Base-by-base conservation (phyloP, 1,140 invertebrate genomes). In the Trialeurodes vaporariorum region DNA sequence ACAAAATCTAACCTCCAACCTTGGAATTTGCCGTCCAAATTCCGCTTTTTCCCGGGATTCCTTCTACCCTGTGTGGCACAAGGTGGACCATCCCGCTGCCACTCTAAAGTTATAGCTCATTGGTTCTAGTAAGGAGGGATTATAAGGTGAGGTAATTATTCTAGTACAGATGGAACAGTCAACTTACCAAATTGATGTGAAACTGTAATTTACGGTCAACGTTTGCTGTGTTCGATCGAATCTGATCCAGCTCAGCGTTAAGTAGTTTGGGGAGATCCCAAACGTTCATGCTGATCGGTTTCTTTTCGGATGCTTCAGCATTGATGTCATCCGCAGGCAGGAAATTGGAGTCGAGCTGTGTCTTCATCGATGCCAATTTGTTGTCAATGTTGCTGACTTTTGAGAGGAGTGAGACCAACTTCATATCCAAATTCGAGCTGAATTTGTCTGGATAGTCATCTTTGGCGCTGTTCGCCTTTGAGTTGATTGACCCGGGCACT, bases 121-220 rank as follows among this genome's bases (percentile, higher is more conserved):
- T n/a, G n/a, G n/a, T n/a, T n/a, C n/a, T n/a, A n/a, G n/a, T n/a
- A n/a, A n/a, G n/a, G n/a, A n/a, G n/a, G n/a, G n/a, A n/a, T n/a
- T n/a, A n/a, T n/a, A n/a, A n/a, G n/a, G n/a, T n/a, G n/a, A n/a
- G n/a, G n/a, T n/a, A n/a, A n/a, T n/a, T n/a, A n/a, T n/a, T n/a
- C n/a, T n/a, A n/a, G n/a, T n/a, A n/a, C n/a, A n/a, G n/a, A n/a
- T n/a, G n/a, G n/a, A n/a, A n/a, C n/a, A n/a, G n/a, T n/a, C n/a
- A n/a, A n/a, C n/a, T n/a, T n/a, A 91, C 88, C 26, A 90, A 80
- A 73, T 90, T 90, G 64, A 92, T 91, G 72, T 92, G 89, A 73
- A 90, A 92, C 71, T 92, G 89, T 61, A 92, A 76, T 75, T 92
- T 91, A 60, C 88, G 83, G 75, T 93, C 91, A 68, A 92, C 86